phyloP scores from a whole-genome alignment of 2,797 vertebrate genomes.

The Paguma larvata region DNA sequence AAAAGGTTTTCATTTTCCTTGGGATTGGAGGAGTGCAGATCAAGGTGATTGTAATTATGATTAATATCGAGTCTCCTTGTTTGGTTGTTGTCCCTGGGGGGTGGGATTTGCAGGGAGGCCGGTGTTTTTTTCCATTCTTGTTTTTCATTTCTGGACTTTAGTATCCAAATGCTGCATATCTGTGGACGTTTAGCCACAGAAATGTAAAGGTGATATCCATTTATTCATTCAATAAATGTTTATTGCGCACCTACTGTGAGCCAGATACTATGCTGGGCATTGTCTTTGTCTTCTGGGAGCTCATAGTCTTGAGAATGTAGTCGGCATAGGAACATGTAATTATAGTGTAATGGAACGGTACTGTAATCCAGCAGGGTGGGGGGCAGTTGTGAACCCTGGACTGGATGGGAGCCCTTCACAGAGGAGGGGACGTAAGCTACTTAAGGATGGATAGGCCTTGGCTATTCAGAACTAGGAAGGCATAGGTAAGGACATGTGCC shows the following conservation, averaged over 20 bases:
- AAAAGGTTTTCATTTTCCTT: constrained; percentile 11
- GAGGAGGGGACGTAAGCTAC: not conserved
- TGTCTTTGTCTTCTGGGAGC: not conserved
- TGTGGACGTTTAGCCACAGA: not conserved
- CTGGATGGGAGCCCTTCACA: not conserved
- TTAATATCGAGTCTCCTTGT: not conserved
- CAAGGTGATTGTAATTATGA: not conserved
- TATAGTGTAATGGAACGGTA: too few relatives aligned
- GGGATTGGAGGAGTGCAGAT: not conserved
- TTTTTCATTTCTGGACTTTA: constrained; percentile 39
- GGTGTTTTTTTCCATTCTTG: constrained; percentile 5
- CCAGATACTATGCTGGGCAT: not conserved
- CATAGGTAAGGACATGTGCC: not conserved
- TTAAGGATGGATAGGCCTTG: not conserved
- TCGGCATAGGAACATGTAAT: not conserved
- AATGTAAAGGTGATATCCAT: not conserved
- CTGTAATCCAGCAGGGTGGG: not conserved
- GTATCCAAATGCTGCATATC: not conserved
- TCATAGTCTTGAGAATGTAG: not conserved
- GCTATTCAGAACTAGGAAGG: not conserved
- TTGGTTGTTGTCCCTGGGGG: not conserved
- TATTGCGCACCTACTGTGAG: not conserved
- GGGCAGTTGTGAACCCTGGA: not conserved
- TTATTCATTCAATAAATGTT: not conserved
- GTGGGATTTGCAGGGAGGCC: not conserved